Conservation (phyloP, 2,797 vertebrate species). For the Enteromius unitaeniatus region DNA sequence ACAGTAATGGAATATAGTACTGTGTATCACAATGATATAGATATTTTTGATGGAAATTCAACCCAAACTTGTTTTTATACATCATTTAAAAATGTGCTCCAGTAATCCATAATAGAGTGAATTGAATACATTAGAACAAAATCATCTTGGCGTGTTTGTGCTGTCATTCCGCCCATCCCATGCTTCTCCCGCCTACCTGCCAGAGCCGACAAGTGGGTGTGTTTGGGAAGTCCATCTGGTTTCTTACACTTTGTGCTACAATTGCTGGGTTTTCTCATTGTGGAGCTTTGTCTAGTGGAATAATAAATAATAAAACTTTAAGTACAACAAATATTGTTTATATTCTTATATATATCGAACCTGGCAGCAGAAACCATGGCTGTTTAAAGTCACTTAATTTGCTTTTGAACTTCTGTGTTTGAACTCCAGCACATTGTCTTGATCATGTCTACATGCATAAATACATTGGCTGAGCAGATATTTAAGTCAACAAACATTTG, state of each 20-base stretch:
- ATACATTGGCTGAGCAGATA: too few species aligned
- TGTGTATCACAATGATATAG: not conserved
- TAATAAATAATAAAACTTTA: too few species aligned
- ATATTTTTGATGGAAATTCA: conserved; percentile 2
- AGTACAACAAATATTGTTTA: too few species aligned
- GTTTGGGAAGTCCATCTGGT: not conserved
- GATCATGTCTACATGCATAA: too few species aligned
- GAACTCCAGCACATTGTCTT: too few species aligned
- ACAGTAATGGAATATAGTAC: not conserved
- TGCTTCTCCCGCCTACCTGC: not conserved
- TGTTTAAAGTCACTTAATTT: too few species aligned
- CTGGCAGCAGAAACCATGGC: too few species aligned
- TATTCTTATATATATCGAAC: too few species aligned
- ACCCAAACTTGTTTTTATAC: not conserved
- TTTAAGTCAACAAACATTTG: too few species aligned
- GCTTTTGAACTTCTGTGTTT: too few species aligned
- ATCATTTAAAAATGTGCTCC: not conserved
- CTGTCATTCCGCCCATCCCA: not conserved
- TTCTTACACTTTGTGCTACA: not conserved
- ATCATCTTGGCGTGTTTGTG: not conserved
- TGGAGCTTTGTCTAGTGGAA: not conserved
- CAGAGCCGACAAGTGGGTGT: conserved; percentile 13
- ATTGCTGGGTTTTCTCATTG: not conserved
- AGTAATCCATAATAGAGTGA: not conserved
- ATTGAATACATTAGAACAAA: not conserved